Evolutionary conservation across 2,797 vertebrate genomes (phyloP).

Genomic region (Crenuchus spilurus): DNA sequence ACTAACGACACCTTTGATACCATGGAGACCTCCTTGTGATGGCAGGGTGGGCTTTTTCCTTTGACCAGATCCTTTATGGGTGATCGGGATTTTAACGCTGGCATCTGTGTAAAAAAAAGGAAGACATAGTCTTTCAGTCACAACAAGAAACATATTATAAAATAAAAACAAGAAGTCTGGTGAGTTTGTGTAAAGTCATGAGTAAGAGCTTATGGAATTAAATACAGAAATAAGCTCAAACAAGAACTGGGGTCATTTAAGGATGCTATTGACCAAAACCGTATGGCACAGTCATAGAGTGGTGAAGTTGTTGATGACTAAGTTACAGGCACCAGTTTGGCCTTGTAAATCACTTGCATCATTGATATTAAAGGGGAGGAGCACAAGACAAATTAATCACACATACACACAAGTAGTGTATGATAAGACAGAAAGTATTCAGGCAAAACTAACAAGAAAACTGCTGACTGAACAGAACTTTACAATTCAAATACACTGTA

Average conservation of each 20-base stretch:
- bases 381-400: background rate
- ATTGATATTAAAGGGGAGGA: background rate
- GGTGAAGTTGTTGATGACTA: constrained; percentile 45
- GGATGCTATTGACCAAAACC: constrained; percentile 13
- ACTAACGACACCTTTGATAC: constrained; percentile 42
- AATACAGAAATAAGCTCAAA: constrained; percentile 13
- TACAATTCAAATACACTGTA: too few species aligned
- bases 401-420: background rate
- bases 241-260: constrained; percentile 33
- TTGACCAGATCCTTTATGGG: constrained; percentile 58
- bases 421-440: background rate
- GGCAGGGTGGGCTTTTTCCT: constrained; percentile 54
- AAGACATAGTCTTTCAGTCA: background rate
- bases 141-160: too few species aligned
- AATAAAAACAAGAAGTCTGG: too few species aligned
- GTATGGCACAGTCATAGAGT: constrained; percentile 23
- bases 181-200: constrained; percentile 8
- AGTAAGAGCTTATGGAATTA: background rate
- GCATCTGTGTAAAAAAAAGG: constrained; percentile 58
- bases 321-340: background rate
- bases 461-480: too few species aligned
- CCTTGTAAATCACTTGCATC: constrained; percentile 19
- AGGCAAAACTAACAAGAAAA: background rate
- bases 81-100: constrained; percentile 42
- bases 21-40: constrained; percentile 44